A percentile compares a stretch with the other conserved stretches of the same genome.
Evolutionary conservation across 2,888 invertebrate species (phyloP).

Genomic region (Scrobipalpa costella): DNA sequence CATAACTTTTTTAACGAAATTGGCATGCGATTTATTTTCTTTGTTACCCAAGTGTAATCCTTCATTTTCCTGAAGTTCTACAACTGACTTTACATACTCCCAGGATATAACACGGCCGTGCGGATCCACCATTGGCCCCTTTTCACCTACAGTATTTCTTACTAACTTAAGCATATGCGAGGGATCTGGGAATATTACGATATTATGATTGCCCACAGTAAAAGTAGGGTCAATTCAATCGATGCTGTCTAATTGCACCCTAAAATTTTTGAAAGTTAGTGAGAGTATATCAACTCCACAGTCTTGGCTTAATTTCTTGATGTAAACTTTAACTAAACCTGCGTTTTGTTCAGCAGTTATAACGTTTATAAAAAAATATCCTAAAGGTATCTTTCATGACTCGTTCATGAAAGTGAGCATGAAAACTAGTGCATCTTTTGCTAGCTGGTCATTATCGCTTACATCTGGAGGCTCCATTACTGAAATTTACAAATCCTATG

Average conservation of each 20-base stretch:
- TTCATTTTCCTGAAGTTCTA: background rate
- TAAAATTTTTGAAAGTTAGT: background rate
- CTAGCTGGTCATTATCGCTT: too few species aligned
- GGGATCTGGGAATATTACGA: too few species aligned
- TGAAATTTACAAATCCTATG: too few species aligned
- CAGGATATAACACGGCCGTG: background rate
- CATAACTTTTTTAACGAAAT: background rate
- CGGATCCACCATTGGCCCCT: background rate
- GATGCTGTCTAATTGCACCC: background rate
- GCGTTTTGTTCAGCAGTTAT: background rate
- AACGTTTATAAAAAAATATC: background rate
- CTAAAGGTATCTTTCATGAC: background rate
- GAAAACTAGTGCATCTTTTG: too few species aligned
- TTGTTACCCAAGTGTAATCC: background rate
- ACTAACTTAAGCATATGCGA: too few species aligned
- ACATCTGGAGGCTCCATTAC: too few species aligned
- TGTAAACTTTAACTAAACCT: background rate
- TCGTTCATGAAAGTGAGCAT: background rate
- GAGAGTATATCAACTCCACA: background rate
- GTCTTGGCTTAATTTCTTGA: too few species aligned
- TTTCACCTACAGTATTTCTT: background rate
- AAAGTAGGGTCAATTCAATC: background rate
- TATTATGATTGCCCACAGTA: background rate
- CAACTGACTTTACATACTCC: background rate
- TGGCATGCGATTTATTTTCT: background rate